A percentile compares a stretch with the other conserved stretches of the same genome.
These are phyloP conservation scores for Temnothorax ravouxi DNA, from an alignment of 2,888 invertebrate species.

Conservation along the genomic window DNA sequence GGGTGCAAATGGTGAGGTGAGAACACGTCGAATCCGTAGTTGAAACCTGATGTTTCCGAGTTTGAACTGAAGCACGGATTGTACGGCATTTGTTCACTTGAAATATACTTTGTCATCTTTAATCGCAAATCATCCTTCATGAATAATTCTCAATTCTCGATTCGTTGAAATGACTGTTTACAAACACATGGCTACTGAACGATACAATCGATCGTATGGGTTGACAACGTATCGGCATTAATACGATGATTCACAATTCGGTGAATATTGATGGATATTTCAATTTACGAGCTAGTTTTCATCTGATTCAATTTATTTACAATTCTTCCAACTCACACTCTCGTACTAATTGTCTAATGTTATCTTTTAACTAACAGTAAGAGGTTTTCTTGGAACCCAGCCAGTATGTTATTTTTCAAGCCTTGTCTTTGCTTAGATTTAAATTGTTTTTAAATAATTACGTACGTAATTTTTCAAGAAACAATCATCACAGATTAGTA, in stretches of 20 bases:
- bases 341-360: background rate
- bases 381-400: background rate
- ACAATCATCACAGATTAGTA: background rate
- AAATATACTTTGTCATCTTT: background rate
- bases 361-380: background rate
- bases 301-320: background rate
- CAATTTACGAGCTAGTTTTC: background rate
- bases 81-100: background rate
- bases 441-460: background rate
- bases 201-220: background rate
- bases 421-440: background rate
- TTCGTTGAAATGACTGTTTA: background rate
- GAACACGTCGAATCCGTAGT: background rate
- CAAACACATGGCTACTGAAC: background rate
- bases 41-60: background rate
- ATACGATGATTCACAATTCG: background rate
- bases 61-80: background rate
- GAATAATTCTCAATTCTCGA: background rate
- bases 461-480: background rate
- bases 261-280: background rate
- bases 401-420: background rate
- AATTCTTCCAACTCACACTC: conserved; percentile 31
- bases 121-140: background rate
- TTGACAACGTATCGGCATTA: background rate
- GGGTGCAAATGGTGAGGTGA: background rate